Evolutionary conservation across 2,888 invertebrate species (phyloP).

Genomic region (Stratiomys singularior): DNA sequence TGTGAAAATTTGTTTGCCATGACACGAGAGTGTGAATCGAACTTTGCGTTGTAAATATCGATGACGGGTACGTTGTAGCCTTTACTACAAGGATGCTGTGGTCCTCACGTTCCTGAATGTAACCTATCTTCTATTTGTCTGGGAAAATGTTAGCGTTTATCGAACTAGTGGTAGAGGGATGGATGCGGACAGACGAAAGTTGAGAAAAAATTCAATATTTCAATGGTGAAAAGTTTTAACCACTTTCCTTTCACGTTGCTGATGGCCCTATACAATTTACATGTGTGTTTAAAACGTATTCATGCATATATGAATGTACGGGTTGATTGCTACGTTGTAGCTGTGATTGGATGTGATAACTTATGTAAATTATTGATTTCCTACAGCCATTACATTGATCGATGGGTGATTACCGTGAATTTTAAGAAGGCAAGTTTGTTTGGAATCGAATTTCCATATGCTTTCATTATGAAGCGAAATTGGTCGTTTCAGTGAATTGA

Average conservation of each 20-base stretch:
- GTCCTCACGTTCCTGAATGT: background rate
- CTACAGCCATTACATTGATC: background rate
- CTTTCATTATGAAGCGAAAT: no score
- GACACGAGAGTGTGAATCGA: constrained; percentile 19
- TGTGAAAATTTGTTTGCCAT: constrained; percentile 18
- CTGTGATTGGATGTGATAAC: constrained; percentile 3
- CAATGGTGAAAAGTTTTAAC: background rate
- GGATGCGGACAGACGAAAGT: background rate
- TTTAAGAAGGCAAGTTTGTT: background rate
- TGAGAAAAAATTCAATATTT: constrained; percentile 24
- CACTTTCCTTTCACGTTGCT: constrained; percentile 4
- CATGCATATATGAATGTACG: no score
- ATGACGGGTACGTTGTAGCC: background rate
- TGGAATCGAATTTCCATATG: no score
- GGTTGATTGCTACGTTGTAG: no score
- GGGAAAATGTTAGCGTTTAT: background rate
- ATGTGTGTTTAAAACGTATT: no score
- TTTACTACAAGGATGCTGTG: no score
- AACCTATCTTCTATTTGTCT: background rate
- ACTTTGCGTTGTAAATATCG: constrained; percentile 19
- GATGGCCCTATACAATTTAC: background rate
- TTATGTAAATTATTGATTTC: background rate
- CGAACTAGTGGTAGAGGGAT: background rate
- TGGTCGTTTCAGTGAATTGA: no score
- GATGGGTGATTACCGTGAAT: background rate